phyloP scores from a whole-genome alignment of 2,113 vertebrate genomes.

The Todiramphus saurophagus region DNA sequence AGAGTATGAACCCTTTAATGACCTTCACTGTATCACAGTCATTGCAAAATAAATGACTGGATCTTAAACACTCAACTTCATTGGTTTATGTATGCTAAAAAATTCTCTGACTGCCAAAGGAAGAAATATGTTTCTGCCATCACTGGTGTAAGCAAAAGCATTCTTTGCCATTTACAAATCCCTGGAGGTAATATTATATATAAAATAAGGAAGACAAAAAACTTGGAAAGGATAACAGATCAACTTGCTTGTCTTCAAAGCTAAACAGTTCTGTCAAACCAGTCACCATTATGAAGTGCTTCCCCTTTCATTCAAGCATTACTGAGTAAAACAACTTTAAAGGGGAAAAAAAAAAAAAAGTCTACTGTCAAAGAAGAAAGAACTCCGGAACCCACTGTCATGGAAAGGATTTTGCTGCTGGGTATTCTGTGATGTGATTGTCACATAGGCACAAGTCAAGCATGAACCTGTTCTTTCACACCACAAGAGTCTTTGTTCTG shows the following conservation, averaged over 20 bases:
- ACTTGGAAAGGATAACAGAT: background rate
- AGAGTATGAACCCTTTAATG: background rate
- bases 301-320: slow-evolving; percentile 32
- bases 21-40: background rate
- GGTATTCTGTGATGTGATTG: background rate
- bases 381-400: slow-evolving; percentile 37
- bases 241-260: slow-evolving; percentile 1
- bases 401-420: slow-evolving; percentile 30
- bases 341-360: background rate
- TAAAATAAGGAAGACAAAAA: background rate
- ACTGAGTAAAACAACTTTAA: slow-evolving; percentile 23
- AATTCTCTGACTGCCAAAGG: background rate
- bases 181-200: background rate
- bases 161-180: background rate
- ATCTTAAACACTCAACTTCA: background rate
- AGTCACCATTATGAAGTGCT: background rate
- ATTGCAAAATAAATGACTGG: background rate
- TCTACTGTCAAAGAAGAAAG: slow-evolving; percentile 39
- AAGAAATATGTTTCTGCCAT: background rate
- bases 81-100: background rate
- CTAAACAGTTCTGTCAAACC: slow-evolving; percentile 36
- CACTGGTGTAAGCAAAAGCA: background rate
- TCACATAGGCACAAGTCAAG: slow-evolving; percentile 40
- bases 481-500: slow-evolving; percentile 1
- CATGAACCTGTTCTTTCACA: slow-evolving; percentile 34